These are phyloP conservation scores for Dendrocincla fuliginosa DNA, from an alignment of 2,797 vertebrate species.

Conservation along the genomic window DNA sequence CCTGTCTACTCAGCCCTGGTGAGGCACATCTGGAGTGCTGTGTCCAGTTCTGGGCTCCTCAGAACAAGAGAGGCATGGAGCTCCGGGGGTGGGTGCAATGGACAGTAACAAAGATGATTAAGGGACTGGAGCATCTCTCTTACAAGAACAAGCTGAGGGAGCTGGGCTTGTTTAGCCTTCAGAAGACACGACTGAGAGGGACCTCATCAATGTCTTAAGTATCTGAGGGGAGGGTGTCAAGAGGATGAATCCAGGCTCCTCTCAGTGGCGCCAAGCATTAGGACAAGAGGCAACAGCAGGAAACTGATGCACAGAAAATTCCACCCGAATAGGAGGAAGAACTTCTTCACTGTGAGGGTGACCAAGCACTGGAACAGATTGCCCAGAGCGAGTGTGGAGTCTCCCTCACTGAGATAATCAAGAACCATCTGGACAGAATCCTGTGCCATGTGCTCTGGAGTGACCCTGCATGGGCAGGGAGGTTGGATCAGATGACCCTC, in stretches of 20 bases:
- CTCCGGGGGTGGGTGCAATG: fast-evolving
- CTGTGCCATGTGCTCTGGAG: background rate
- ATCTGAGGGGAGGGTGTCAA: background rate
- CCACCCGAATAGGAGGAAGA: background rate
- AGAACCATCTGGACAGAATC: background rate
- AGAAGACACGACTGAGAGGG: background rate
- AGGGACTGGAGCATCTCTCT: background rate
- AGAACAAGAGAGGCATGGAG: fast-evolving
- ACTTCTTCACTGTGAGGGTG: background rate
- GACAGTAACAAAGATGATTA: too few species aligned
- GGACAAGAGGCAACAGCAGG: background rate
- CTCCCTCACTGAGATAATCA: background rate
- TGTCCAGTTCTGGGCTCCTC: background rate
- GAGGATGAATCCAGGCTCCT: background rate
- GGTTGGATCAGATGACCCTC: background rate
- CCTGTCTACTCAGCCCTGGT: background rate
- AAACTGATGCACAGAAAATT: background rate
- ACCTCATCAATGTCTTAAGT: background rate
- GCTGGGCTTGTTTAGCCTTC: background rate
- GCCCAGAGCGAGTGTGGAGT: background rate
- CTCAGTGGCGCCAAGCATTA: too few species aligned
- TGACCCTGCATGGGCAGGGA: background rate
- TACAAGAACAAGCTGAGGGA: background rate
- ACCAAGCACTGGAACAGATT: fast-evolving
- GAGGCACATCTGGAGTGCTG: background rate